Conservation (phyloP, 2,113 vertebrate species). For the Falco punctatus region DNA sequence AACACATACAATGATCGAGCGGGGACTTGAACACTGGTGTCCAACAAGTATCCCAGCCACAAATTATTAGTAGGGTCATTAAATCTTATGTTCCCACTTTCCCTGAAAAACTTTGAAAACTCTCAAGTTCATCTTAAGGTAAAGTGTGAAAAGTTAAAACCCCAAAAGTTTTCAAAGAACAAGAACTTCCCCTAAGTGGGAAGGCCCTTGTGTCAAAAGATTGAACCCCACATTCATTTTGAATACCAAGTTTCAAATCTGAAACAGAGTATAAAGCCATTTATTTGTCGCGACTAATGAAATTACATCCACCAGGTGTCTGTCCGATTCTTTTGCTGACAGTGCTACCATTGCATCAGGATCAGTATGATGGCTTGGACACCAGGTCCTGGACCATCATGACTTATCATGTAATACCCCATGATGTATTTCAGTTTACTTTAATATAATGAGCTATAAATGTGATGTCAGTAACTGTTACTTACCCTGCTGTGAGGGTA, state of each 20-base stretch:
- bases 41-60: neutral
- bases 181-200: neutral
- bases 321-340: neutral
- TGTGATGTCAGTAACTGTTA: neutral
- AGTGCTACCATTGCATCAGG: neutral
- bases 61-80: neutral
- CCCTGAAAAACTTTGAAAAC: neutral
- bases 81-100: neutral
- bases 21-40: neutral
- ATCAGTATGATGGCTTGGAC: neutral
- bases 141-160: neutral
- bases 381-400: neutral
- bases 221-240: neutral
- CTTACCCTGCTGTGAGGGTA: neutral
- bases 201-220: neutral
- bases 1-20: neutral
- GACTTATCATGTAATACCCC: neutral
- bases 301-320: neutral
- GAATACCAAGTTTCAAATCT: neutral
- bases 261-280: neutral
- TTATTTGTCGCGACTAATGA: neutral
- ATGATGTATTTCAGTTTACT: neutral
- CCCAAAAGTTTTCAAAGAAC: neutral
- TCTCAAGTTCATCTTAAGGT: neutral
- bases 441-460: neutral